phyloP scores from a whole-genome alignment of 2,797 vertebrate genomes.

The Pipistrellus kuhlii region DNA sequence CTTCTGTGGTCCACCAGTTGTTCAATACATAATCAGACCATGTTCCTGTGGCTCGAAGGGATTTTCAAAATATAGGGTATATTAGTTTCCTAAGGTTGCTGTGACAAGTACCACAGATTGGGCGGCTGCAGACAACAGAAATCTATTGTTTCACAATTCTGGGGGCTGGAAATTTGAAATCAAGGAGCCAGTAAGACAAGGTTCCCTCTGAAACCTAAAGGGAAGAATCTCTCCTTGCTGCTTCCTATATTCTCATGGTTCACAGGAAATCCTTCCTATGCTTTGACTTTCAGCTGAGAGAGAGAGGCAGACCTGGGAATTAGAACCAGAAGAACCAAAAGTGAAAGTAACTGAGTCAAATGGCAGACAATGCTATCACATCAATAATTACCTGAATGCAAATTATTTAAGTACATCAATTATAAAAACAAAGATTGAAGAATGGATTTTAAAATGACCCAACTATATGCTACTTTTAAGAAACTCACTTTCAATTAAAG shows the following conservation, averaged over 20 bases:
- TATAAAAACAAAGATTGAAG: background rate
- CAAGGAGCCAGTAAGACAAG: background rate
- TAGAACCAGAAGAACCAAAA: background rate
- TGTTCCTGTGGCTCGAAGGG: background rate
- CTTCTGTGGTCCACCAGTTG: background rate
- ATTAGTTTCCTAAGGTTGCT: background rate
- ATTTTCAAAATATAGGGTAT: background rate
- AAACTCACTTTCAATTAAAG: constrained; percentile 18
- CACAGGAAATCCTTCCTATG: background rate
- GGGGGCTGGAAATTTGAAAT: background rate
- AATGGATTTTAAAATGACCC: background rate
- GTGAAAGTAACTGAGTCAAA: background rate
- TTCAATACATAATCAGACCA: background rate
- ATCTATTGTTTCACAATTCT: background rate
- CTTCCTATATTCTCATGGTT: background rate
- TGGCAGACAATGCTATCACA: background rate
- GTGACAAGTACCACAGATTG: background rate
- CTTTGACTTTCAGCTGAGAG: background rate
- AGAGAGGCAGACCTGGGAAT: background rate
- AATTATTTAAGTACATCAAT: background rate
- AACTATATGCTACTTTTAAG: background rate
- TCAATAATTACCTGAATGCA: background rate
- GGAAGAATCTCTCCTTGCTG: background rate
- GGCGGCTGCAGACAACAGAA: background rate
- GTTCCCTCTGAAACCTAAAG: background rate